phyloP scores from a whole-genome alignment of 2,888 invertebrate species.

The Nomada hirtipes region DNA sequence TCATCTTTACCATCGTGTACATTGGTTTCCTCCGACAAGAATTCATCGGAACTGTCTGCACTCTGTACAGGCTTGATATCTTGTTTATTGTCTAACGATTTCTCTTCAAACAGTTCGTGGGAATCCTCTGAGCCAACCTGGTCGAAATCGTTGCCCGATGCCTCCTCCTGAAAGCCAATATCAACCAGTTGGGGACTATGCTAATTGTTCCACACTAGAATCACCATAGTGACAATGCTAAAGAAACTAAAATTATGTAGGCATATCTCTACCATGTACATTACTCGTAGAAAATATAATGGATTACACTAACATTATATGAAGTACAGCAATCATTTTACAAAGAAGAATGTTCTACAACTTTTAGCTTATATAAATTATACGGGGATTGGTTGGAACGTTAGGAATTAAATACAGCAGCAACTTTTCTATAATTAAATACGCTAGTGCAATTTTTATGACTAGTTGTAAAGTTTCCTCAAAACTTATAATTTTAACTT shows the following conservation, averaged over 20 bases:
- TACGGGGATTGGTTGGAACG: too few relatives aligned
- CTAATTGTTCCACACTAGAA: slow-evolving; percentile 8
- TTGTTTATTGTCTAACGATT: slow-evolving; percentile 10
- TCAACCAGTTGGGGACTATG: slow-evolving; percentile 1
- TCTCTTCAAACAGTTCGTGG: slow-evolving; percentile 24
- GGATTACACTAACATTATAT: too few relatives aligned
- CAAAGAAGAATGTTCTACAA: too few relatives aligned
- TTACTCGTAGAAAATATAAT: too few relatives aligned
- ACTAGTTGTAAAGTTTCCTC: too few relatives aligned
- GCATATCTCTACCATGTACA: too few relatives aligned
- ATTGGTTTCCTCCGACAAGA: slow-evolving; percentile 16
- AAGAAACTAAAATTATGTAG: neutral
- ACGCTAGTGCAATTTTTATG: too few relatives aligned
- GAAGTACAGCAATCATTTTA: too few relatives aligned
- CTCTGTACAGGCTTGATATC: neutral
- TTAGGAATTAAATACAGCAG: too few relatives aligned
- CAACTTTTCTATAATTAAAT: too few relatives aligned
- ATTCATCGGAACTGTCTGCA: slow-evolving; percentile 21
- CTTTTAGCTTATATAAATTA: too few relatives aligned
- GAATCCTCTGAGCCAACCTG: slow-evolving; percentile 15
- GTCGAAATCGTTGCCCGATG: slow-evolving; percentile 21
- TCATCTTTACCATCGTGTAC: slow-evolving; percentile 9
- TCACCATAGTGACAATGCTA: neutral
- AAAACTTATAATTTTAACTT: neutral
- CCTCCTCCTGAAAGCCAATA: slow-evolving; percentile 51